Evolutionary conservation across 1,140 invertebrate species (phyloP).

Genomic region (Eupeodes corollae): DNA sequence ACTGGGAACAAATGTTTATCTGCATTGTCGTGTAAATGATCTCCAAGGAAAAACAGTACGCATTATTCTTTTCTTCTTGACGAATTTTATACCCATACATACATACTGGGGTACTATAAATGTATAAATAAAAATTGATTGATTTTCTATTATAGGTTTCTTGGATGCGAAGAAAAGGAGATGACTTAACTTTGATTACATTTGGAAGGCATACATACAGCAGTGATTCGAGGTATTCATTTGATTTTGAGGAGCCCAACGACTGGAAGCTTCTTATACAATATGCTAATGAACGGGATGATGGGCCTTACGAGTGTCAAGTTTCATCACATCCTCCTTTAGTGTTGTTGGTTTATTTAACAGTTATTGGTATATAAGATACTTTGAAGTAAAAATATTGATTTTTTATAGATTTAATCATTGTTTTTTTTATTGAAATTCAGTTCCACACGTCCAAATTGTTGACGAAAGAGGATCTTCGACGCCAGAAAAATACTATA

Average conservation of each 20-base stretch:
- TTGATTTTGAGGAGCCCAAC: conserved; percentile 63
- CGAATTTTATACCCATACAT: background rate
- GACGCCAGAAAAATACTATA: conserved; percentile 76
- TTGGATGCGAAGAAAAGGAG: conserved; percentile 60
- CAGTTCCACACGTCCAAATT: conserved; percentile 75
- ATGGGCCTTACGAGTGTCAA: conserved; percentile 69
- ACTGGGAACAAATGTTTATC: conserved; percentile 49
- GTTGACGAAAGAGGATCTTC: conserved; percentile 65
- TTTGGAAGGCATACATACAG: conserved; percentile 68
- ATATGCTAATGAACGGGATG: conserved; percentile 60
- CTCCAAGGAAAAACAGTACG: conserved; percentile 61
- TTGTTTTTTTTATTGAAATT: conserved; percentile 11
- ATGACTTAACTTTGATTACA: conserved; percentile 62
- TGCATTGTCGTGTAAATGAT: conserved; percentile 61
- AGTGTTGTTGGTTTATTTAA: conserved; percentile 56
- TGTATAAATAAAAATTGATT: background rate
- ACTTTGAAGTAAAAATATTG: background rate
- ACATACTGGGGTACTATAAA: background rate
- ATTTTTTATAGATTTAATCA: background rate
- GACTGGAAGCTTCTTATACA: conserved; percentile 65
- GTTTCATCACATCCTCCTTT: conserved; percentile 65
- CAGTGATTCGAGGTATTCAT: conserved; percentile 61
- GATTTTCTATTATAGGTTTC: conserved; percentile 49
- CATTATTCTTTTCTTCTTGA: conserved; percentile 1
- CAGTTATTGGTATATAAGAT: conserved; percentile 62